These are phyloP conservation scores for Oxyura jamaicensis DNA, from an alignment of 2,113 vertebrate genomes.

Conservation along the genomic window DNA sequence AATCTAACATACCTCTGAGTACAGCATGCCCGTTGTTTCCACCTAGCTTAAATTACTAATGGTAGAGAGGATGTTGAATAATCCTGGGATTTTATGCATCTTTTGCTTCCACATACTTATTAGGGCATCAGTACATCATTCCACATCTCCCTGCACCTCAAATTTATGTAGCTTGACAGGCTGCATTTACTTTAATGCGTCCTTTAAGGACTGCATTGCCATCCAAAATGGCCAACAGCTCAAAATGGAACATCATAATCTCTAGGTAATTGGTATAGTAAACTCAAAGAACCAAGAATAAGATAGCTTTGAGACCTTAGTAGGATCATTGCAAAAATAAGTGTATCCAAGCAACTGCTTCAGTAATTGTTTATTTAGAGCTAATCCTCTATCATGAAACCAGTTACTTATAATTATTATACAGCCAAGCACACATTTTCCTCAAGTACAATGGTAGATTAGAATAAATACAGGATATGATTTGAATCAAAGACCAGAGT, in stretches of 20 bases:
- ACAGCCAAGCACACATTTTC: not conserved
- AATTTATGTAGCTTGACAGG: not conserved
- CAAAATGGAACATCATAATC: not conserved
- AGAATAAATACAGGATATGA: not conserved
- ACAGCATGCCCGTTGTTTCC: not conserved
- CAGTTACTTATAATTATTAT: not conserved
- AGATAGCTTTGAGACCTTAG: not conserved
- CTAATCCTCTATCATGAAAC: not conserved
- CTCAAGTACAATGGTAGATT: not conserved
- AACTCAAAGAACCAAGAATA: not conserved
- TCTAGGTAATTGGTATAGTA: not conserved
- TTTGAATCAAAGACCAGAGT: not conserved
- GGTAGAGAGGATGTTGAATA: not conserved
- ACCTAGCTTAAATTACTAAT: not conserved
- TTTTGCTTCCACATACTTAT: not conserved
- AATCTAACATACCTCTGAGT: not conserved
- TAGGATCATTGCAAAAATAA: not conserved
- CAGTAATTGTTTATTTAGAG: slow-evolving; percentile 10
- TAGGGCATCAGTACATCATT: not conserved
- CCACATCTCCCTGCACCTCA: not conserved
- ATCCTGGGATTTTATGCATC: not conserved
- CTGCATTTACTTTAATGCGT: not conserved
- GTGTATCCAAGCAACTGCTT: not conserved
- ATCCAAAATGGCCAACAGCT: not conserved
- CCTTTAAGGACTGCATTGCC: not conserved